These are phyloP conservation scores for Coranthus polyacanthus DNA, from an alignment of 2,797 vertebrate genomes.

Conservation along the genomic window DNA sequence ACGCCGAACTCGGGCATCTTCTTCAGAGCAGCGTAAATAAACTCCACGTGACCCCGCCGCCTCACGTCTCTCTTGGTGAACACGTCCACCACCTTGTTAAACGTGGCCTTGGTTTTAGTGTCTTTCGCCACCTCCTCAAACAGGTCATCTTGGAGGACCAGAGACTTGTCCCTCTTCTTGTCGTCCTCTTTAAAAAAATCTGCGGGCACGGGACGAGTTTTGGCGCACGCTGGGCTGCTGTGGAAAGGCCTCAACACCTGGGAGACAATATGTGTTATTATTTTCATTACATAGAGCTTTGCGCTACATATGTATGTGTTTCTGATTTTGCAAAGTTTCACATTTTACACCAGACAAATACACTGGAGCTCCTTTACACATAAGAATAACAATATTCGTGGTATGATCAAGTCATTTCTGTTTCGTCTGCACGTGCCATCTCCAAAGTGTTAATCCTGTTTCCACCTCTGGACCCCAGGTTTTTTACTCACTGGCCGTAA, in stretches of 20 bases:
- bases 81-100: constrained; percentile 81
- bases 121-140: constrained; percentile 76
- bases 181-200: constrained; percentile 31
- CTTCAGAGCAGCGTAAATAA: constrained; percentile 90
- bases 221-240: constrained; percentile 36
- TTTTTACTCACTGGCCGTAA: too few species aligned
- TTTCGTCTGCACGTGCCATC: too few species aligned
- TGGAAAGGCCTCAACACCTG: constrained; percentile 74
- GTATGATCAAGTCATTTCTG: too few species aligned
- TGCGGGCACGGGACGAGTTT: constrained; percentile 32
- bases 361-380: too few species aligned
- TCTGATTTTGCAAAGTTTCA: neutral
- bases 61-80: constrained; percentile 83
- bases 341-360: too few species aligned
- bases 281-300: neutral
- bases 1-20: constrained; percentile 91
- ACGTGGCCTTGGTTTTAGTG: constrained; percentile 82
- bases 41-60: constrained; percentile 90
- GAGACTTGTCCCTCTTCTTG: constrained; percentile 33
- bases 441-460: too few species aligned
- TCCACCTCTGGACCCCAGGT: too few species aligned
- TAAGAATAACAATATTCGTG: too few species aligned
- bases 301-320: neutral
- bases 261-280: neutral
- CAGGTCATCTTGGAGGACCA: constrained; percentile 73